Evolutionary conservation across 2,888 invertebrate species (phyloP).

Genomic region (Apodemia duryi): DNA sequence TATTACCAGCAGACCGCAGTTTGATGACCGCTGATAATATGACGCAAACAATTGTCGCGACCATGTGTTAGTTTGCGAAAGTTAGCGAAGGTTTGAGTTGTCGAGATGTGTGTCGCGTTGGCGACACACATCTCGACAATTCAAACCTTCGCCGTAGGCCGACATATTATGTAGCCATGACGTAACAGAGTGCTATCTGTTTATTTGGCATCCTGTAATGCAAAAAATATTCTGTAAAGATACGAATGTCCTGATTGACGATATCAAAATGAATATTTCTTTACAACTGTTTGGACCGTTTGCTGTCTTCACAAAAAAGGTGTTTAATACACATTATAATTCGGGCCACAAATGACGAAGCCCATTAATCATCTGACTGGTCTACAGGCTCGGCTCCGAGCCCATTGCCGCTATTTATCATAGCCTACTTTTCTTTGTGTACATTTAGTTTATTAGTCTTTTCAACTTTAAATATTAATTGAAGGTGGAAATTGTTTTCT

Average conservation of each 20-base stretch:
- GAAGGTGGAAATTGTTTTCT: conserved; percentile 16
- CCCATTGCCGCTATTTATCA: conserved; percentile 40
- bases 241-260: background rate
- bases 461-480: background rate
- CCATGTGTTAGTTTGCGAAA: too few species aligned
- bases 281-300: background rate
- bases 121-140: too few species aligned
- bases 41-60: too few species aligned
- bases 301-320: conserved; percentile 19
- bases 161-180: too few species aligned
- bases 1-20: too few species aligned
- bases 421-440: conserved; percentile 43
- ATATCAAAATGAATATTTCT: background rate
- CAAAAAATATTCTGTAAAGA: background rate
- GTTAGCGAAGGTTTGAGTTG: too few species aligned
- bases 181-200: too few species aligned
- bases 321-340: conserved; percentile 37
- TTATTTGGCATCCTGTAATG: too few species aligned
- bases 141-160: too few species aligned
- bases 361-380: conserved; percentile 44
- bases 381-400: conserved; percentile 16
- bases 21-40: too few species aligned
- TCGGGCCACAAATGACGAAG: conserved; percentile 38
- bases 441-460: conserved; percentile 38
- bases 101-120: too few species aligned